Conservation (phyloP, 2,797 vertebrate genomes). For the Champsocephalus gunnari region DNA sequence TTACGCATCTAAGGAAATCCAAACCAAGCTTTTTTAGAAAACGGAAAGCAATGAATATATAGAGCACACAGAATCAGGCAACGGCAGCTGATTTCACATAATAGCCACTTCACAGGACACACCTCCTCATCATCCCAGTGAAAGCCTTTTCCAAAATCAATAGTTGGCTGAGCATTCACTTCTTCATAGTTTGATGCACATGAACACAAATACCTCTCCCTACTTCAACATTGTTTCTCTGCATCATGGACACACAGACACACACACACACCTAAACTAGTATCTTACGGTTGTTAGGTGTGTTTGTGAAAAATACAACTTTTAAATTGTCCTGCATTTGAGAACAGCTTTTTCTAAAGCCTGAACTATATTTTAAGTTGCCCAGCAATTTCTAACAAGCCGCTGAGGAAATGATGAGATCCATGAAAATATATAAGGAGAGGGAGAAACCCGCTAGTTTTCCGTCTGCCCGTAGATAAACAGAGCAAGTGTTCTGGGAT, state of each 20-base stretch:
- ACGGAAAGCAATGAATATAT: slow-evolving; percentile 70
- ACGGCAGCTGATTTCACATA: slow-evolving; percentile 74
- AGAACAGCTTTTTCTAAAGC: slow-evolving; percentile 57
- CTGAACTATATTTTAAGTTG: slow-evolving; percentile 69
- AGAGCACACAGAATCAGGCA: slow-evolving; percentile 63
- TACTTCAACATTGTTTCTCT: slow-evolving; percentile 25
- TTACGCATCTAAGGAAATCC: slow-evolving; percentile 40
- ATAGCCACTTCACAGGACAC: slow-evolving; percentile 74
- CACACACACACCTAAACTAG: neutral
- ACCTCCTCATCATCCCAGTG: slow-evolving; percentile 74
- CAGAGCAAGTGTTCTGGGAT: slow-evolving; percentile 42
- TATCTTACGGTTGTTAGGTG: slow-evolving; percentile 1
- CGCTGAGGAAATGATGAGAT: slow-evolving; percentile 60
- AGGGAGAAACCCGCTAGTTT: slow-evolving; percentile 34
- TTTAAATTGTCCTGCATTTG: slow-evolving; percentile 50
- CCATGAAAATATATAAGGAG: slow-evolving; percentile 52
- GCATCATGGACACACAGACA: slow-evolving; percentile 15
- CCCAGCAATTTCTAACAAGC: slow-evolving; percentile 61
- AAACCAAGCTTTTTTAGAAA: slow-evolving; percentile 52
- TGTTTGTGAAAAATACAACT: slow-evolving; percentile 43
- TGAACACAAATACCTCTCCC: slow-evolving; percentile 37
- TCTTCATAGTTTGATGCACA: slow-evolving; percentile 57
- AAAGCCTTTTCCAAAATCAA: slow-evolving; percentile 80
- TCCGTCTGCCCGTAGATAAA: slow-evolving; percentile 53
- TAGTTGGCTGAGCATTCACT: slow-evolving; percentile 76